Evolutionary conservation across 2,888 invertebrate species (phyloP).

Genomic region (Chloromyia formosa): DNA sequence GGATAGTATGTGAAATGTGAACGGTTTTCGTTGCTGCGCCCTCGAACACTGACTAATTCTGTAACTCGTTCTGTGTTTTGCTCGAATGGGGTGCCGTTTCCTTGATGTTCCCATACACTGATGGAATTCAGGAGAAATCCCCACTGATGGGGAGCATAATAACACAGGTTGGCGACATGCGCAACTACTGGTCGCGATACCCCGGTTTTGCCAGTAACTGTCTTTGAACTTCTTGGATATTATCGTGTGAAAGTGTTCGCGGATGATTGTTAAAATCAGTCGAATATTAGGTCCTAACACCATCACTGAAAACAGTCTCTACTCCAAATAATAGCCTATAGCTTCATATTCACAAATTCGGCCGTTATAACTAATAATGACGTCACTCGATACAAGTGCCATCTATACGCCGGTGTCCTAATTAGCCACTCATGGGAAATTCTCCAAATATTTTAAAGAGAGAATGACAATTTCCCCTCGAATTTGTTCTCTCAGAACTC

Average conservation of each 20-base stretch:
- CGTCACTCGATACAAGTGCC: constrained; percentile 3
- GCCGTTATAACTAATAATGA: too few relatives aligned
- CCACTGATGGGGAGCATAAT: neutral
- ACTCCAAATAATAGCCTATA: too few relatives aligned
- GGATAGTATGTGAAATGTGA: constrained; percentile 14
- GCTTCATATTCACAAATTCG: too few relatives aligned
- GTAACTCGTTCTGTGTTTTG: constrained; percentile 34
- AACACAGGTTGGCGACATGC: neutral
- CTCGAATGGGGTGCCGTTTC: constrained; percentile 34
- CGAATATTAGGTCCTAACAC: too few relatives aligned
- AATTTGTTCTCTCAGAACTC: too few relatives aligned
- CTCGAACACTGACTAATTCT: constrained; percentile 40
- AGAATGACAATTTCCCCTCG: too few relatives aligned
- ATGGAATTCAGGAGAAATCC: neutral
- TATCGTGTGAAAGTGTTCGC: too few relatives aligned
- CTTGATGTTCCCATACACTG: neutral
- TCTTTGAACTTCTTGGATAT: too few relatives aligned
- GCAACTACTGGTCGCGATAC: neutral
- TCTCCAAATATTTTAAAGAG: too few relatives aligned
- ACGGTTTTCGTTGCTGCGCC: constrained; percentile 40
- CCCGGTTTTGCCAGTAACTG: too few relatives aligned
- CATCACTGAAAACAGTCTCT: too few relatives aligned
- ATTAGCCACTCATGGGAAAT: neutral
- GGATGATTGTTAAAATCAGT: too few relatives aligned
- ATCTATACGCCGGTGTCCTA: neutral